A percentile compares a stretch with the other conserved stretches of the same genome.
phyloP scores from a whole-genome alignment of 2,113 vertebrate species.

The Misgurnus anguillicaudatus region DNA sequence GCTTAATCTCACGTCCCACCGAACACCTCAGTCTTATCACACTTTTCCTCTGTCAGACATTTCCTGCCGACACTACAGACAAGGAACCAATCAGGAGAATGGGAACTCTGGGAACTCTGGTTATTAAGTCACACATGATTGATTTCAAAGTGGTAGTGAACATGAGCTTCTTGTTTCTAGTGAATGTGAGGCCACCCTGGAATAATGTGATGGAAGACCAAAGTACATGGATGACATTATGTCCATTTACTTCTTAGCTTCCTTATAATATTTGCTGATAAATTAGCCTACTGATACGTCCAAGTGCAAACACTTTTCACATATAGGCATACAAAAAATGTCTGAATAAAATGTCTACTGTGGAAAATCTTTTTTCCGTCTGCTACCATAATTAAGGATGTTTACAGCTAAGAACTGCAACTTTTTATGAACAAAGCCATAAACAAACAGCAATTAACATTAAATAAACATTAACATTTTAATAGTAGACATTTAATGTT shows the following conservation, averaged over 20 bases:
- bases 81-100: conserved; percentile 34
- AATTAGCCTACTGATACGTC: not conserved
- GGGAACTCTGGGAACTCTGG: conserved; percentile 1
- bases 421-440: too few species aligned
- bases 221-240: not conserved
- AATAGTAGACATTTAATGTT: too few species aligned
- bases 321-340: too few species aligned
- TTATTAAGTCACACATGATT: conserved; percentile 8
- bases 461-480: too few species aligned
- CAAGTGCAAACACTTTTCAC: not conserved
- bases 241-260: too few species aligned
- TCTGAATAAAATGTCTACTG: too few species aligned
- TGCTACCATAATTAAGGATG: too few species aligned
- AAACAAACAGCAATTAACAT: too few species aligned
- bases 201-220: not conserved
- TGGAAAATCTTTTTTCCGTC: too few species aligned
- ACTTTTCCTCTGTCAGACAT: conserved; percentile 50
- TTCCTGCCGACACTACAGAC: conserved; percentile 41
- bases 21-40: conserved; percentile 56
- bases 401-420: too few species aligned
- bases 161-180: not conserved
- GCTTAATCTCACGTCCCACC: conserved; percentile 46
- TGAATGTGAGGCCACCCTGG: not conserved
- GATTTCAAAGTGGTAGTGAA: conserved; percentile 16
- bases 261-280: not conserved